Percentiles rank a stretch among this genome's conserved stretches.
Conservation (phyloP, 2,797 vertebrate genomes). For the Trichosurus vulpecula region DNA sequence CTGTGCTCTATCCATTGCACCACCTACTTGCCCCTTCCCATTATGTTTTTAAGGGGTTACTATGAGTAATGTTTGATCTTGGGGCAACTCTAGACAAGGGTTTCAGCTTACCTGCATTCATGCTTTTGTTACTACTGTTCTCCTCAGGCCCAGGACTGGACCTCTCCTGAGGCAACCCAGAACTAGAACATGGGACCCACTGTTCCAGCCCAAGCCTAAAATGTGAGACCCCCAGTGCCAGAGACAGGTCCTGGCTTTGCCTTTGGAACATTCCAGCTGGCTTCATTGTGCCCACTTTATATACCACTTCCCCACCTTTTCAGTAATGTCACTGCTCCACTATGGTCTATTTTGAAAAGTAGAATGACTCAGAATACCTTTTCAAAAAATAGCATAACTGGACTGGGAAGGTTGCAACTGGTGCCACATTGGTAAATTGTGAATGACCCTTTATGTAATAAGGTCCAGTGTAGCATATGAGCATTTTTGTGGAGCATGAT, state of each 20-base stretch:
- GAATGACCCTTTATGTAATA: slow-evolving; percentile 39
- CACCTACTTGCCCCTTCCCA: neutral
- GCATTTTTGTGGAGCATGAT: neutral
- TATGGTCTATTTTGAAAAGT: neutral
- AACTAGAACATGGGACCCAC: neutral
- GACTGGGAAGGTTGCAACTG: neutral
- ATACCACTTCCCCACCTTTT: neutral
- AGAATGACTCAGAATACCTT: neutral
- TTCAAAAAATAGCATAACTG: neutral
- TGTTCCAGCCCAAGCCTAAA: neutral
- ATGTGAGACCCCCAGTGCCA: neutral
- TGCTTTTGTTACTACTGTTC: neutral
- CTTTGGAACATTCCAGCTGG: neutral
- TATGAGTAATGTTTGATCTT: neutral
- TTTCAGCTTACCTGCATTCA: neutral
- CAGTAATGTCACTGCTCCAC: neutral
- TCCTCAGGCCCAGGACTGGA: neutral
- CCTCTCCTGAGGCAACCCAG: neutral
- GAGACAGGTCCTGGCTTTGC: neutral
- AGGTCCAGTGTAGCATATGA: neutral
- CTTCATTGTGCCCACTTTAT: neutral
- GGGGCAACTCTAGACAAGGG: neutral
- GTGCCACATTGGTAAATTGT: slow-evolving; percentile 22
- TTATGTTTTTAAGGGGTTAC: neutral
- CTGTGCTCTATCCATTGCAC: neutral